Evolutionary conservation across 92 coral and sea anemone genomes (phyloP), one percentile per base, ranked within the genome.

Genomic region (Metridium senile): DNA sequence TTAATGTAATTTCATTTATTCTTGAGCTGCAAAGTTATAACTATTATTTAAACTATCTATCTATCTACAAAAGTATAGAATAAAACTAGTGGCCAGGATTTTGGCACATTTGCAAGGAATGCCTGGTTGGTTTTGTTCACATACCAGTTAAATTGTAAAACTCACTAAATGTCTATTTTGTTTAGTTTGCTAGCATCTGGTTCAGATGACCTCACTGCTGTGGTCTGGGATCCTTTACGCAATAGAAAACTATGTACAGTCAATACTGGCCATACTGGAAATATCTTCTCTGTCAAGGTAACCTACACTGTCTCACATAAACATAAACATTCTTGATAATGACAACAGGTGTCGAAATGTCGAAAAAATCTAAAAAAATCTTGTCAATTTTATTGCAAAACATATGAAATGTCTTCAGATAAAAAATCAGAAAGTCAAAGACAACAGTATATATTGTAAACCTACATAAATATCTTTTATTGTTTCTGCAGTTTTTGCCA

Each of bases 221-320:
- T 95, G 57, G 68, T 95, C 21, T 95, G 99, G 99, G 99, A 95
- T 56, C 97, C 99, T 26, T 70, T 86, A 68, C 76, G 72, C 26
- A 70, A 86, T 74, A 86, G 65, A 30, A 72, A 71, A 71, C 85
- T 73, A 58, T 88, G 90, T 68, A 81, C 81, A 22, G 87, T 95
- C 39, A 87, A 77, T 85, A 95, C 99, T 7, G 99, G 99, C 10
- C 99, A 95, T 81, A 78, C 88, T 49, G 97, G 95, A 61, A 95
- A 95, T 76, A 95, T 95, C 22, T 95, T 95, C 76, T 95, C 99
- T 26, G 89, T 89, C 7, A 95, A 95, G 99, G 99, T 93, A 82
- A 49, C 58, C 1, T 21, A 1, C 26, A 20, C 20, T 23, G 1
- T 54, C 23, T 54, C 17, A 7, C 9, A 45, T 17, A 7, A 56